Evolutionary conservation across 1,140 invertebrate genomes (phyloP), one percentile per base, ranked within the genome.

Genomic region (Physella acuta): DNA sequence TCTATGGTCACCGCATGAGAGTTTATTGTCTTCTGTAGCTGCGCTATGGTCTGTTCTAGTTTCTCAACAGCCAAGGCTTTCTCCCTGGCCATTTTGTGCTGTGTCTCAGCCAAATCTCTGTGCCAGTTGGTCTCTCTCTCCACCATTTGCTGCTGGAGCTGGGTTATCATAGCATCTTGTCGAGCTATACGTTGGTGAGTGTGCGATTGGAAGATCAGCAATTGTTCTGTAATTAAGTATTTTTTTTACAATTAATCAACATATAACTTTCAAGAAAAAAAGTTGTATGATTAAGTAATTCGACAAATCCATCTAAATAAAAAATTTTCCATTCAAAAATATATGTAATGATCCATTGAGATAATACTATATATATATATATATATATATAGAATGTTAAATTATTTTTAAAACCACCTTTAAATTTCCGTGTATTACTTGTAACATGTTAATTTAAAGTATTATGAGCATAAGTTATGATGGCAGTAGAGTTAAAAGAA

Each of bases 171-270:
- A 2, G 20, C 44, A 36, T 68, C 66, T 30, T 68, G 66, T 0
- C 24, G 66, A 3, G 56, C 39, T 20, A 68, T 68, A 8, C 66
- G 33, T 33, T 68, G 66, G 30, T 68, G 56, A 3, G 39, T 59
- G 56, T 68, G 66, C 31, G 66, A 59, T 37, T 68, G 66, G 56
- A 68, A 68, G 39, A 68, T 68, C 3, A 68, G 56, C 24, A 68
- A 39, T 34, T 68, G 66, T 3, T 68, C 66, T 68, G 56, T 20
- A 33, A 58, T 28, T 33, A 55, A 37, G 2, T 24, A 37, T 5
- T 37, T n/a, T n/a, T n/a, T 16, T n/a, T 16, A 56, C 44, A 49
- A n/a, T n/a, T n/a, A n/a, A n/a, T n/a, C n/a, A n/a, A n/a, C n/a
- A n/a, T n/a, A n/a, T n/a, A n/a, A n/a, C n/a, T n/a, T n/a, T n/a